Conservation (phyloP, 2,113 vertebrate genomes). For the Forbesichthys papilliferus region DNA sequence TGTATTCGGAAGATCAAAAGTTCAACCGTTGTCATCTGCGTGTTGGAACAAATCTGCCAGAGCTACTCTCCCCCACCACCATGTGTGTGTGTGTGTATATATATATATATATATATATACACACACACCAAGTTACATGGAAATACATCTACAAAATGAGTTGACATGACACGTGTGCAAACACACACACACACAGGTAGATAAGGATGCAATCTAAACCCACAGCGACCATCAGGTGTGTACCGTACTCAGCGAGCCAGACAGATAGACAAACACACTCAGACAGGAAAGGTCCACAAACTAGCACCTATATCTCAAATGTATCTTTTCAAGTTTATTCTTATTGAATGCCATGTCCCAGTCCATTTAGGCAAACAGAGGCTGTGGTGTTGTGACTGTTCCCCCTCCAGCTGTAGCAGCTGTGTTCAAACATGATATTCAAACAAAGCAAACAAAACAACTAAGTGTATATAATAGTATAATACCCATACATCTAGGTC, state of each 20-base stretch:
- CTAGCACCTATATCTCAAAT: neutral
- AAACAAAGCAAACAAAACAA: no score
- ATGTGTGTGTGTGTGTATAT: neutral
- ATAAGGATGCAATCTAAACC: neutral
- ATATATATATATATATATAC: conserved; percentile 13
- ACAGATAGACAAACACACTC: neutral
- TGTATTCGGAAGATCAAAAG: conserved; percentile 51
- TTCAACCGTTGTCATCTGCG: conserved; percentile 36
- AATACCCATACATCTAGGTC: no score
- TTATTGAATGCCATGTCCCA: neutral
- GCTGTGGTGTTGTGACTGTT: neutral
- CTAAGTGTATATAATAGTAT: no score
- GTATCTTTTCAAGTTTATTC: neutral
- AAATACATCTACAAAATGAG: neutral
- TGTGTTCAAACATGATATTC: no score
- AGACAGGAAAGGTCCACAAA: neutral
- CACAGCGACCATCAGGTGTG: conserved; percentile 5
- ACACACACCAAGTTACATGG: neutral
- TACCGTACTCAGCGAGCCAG: neutral
- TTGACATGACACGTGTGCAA: no score
- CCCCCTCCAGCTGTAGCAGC: no score
- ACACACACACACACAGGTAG: neutral
- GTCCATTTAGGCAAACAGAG: neutral
- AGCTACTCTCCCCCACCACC: conserved; percentile 13
- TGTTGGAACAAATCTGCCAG: conserved; percentile 33